Base-by-base conservation (phyloP, 2,888 invertebrate species). In the Heliconius erato region DNA sequence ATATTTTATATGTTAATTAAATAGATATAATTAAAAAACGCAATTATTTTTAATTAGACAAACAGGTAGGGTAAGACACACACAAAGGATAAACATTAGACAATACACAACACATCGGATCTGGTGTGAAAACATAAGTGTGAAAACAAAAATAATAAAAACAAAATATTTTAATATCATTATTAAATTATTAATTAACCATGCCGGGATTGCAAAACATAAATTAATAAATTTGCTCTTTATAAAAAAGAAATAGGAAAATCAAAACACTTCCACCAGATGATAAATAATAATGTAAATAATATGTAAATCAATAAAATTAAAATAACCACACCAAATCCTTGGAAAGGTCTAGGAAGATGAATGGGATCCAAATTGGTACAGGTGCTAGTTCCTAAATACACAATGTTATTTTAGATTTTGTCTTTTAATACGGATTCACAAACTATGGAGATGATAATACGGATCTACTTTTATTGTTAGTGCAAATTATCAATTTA, bases 41-140 rank as follows among this genome's bases (percentile, higher is more conserved):
- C 93, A 90, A 93, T 93, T 92, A 88, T 92, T 93, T 54, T 94
- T 91, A 88, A 93, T 94, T 89, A 94, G 94, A 96, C 95, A 96
- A 95, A 95, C 95, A 95, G 96, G 96, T 95, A 93, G 96, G 97
- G 97, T 97, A 95, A 97, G 97, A 98, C 97, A 98, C 97, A 98
- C 98, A 98, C 98, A 98, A 97, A 97, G 98, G 97, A 97, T 97
- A 96, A 97, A 97, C 97, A 97, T 97, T 97, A 98, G 98, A 98
- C 98, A 98, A 98, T 97, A 98, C 98, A 98, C 98, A 98, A 96
- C 95, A 96, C 96, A 94, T 95, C 95, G 94, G 95, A 95, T 96
- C 96, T 96, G 96, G 96, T 95, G 96, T 95, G 96, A 95, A 94
- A 94, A 93, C 91, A 91, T 85, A 94, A 93, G 89, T 88, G 86